Evolutionary conservation across 92 coral and sea anemone genomes (phyloP).

Genomic region (Hydrozoanthus gracilis): DNA sequence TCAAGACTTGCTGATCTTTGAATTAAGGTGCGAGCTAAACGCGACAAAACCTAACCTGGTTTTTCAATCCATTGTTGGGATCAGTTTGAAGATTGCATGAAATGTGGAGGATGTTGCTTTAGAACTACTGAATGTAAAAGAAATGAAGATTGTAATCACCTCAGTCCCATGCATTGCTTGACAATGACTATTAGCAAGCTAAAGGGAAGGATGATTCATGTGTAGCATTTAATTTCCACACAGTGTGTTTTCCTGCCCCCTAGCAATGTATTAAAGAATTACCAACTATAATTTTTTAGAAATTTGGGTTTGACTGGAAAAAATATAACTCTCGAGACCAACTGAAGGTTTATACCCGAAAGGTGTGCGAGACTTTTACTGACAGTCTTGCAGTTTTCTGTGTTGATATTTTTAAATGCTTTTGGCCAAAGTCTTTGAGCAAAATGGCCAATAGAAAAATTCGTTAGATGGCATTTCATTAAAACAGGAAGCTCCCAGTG

Average conservation of each 20-base stretch:
- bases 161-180: background rate
- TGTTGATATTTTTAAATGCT: background rate
- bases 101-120: no score
- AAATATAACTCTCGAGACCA: background rate
- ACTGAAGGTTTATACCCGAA: background rate
- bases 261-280: background rate
- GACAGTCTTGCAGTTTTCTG: background rate
- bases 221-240: conserved; percentile 2
- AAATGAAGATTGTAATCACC: background rate
- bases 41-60: no score
- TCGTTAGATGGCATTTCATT: background rate
- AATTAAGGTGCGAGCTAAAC: no score
- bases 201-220: background rate
- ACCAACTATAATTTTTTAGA: background rate
- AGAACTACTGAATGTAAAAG: no score
- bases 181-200: background rate
- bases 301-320: conserved; percentile 22
- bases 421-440: background rate
- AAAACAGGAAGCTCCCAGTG: conserved; percentile 18
- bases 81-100: no score
- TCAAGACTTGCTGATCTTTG: no score
- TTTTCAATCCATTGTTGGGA: no score
- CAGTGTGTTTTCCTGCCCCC: conserved; percentile 20
- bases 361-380: background rate
- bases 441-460: background rate